Conservation (phyloP, 1,140 invertebrate species). For the Drosophila bocki region DNA sequence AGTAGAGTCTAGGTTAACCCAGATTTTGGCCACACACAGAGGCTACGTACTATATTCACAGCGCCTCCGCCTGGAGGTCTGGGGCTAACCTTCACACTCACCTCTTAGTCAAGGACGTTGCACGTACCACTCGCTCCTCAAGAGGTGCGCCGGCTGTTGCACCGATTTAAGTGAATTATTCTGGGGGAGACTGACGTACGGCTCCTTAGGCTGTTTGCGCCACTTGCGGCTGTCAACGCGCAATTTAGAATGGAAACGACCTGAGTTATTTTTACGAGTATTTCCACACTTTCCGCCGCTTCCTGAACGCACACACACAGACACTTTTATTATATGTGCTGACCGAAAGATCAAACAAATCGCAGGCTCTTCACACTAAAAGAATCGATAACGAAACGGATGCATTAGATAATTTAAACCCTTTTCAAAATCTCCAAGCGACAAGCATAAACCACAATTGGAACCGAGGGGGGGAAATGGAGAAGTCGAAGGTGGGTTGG, state of each 20-base stretch:
- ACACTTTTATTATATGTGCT: slow-evolving; percentile 28
- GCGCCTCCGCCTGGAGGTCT: slow-evolving; percentile 22
- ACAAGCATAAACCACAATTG: slow-evolving; percentile 57
- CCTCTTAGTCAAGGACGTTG: slow-evolving; percentile 76
- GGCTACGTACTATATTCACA: slow-evolving; percentile 3
- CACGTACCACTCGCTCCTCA: slow-evolving; percentile 33
- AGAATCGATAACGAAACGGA: slow-evolving; percentile 76
- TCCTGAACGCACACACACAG: slow-evolving; percentile 36
- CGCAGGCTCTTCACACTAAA: slow-evolving; percentile 55
- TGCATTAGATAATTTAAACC: slow-evolving; percentile 72
- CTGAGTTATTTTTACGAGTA: slow-evolving; percentile 70
- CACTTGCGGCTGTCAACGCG: slow-evolving; percentile 72
- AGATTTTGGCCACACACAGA: slow-evolving; percentile 26
- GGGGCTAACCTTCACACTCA: slow-evolving; percentile 68
- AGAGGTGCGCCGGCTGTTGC: slow-evolving; percentile 44
- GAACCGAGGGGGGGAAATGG: background rate
- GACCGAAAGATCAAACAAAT: slow-evolving; percentile 70
- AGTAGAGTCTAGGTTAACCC: slow-evolving; percentile 12
- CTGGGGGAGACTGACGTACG: slow-evolving; percentile 38
- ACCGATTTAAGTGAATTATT: slow-evolving; percentile 17
- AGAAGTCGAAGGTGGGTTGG: slow-evolving; percentile 7
- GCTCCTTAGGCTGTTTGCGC: slow-evolving; percentile 57
- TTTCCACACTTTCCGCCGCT: slow-evolving; percentile 58
- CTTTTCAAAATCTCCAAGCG: slow-evolving; percentile 48
- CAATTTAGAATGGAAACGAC: slow-evolving; percentile 69